These are phyloP conservation scores for Halichoerus grypus DNA, from an alignment of 2,113 vertebrate genomes.

Conservation along the genomic window DNA sequence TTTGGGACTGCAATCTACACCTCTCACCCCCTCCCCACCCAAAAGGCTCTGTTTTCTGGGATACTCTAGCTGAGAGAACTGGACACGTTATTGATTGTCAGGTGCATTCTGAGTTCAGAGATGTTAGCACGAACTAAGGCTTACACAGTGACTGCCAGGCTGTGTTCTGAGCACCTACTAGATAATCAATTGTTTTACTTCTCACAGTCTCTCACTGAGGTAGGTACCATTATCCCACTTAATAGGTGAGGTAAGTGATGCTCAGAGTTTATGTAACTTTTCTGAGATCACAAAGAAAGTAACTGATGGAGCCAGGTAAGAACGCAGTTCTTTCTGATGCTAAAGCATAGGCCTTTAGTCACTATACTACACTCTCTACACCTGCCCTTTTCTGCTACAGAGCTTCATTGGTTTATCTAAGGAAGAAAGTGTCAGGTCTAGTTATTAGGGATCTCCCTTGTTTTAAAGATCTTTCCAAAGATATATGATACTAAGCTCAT, in stretches of 20 bases:
- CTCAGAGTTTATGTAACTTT: constrained; percentile 3
- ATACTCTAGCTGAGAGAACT: background rate
- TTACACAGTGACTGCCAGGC: background rate
- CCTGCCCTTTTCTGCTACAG: background rate
- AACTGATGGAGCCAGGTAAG: background rate
- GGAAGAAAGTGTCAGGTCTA: background rate
- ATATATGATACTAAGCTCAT: background rate
- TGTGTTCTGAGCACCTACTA: background rate
- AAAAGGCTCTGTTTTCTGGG: background rate
- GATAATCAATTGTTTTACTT: background rate
- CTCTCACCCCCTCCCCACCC: background rate
- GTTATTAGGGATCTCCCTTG: background rate
- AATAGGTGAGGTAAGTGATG: background rate
- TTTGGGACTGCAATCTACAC: background rate
- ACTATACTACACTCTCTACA: background rate
- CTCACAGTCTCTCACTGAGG: background rate
- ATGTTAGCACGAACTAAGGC: background rate
- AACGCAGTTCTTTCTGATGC: background rate
- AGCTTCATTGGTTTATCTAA: background rate
- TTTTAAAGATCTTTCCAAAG: background rate
- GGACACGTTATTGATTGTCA: background rate
- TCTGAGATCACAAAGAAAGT: background rate
- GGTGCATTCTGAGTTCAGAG: background rate
- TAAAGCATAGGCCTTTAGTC: background rate
- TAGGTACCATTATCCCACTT: background rate